Conservation (phyloP, 1,140 invertebrate genomes). For the Magallana ariakensis region DNA sequence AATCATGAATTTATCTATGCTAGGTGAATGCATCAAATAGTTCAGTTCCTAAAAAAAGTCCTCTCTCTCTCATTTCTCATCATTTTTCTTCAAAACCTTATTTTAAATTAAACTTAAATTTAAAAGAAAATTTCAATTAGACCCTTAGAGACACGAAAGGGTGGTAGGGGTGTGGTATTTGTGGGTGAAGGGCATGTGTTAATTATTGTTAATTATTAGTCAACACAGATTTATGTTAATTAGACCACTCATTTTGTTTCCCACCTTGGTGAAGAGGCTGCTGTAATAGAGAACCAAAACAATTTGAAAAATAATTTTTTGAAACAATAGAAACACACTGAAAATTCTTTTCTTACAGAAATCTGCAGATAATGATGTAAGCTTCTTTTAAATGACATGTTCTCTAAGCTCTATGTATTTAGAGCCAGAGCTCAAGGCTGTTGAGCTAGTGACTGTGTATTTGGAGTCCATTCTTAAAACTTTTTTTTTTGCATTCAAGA, state of each 20-base stretch:
- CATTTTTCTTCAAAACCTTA: background rate
- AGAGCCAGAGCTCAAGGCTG: conserved; percentile 15
- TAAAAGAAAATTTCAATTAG: background rate
- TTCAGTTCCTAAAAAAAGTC: too few relatives aligned
- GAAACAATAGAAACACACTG: background rate
- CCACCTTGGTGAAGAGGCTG: conserved; percentile 23
- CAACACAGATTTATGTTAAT: background rate
- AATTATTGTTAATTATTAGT: background rate
- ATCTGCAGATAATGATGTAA: conserved; percentile 24
- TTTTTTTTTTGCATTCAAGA: conserved; percentile 3
- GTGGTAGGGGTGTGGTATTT: background rate
- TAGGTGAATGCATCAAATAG: background rate
- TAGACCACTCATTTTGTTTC: background rate
- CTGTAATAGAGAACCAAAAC: background rate
- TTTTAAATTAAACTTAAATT: background rate
- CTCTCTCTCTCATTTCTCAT: too few relatives aligned
- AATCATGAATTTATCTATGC: background rate
- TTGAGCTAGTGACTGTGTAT: conserved; percentile 26
- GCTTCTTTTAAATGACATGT: background rate
- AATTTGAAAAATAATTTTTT: background rate
- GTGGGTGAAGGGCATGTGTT: conserved; percentile 3
- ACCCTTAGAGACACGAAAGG: background rate
- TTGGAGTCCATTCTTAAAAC: conserved; percentile 22
- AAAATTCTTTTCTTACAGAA: conserved; percentile 34
- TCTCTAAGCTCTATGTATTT: conserved; percentile 27